These are phyloP conservation scores for Protula sp. DNA, from an alignment of 2,888 invertebrate genomes.

Conservation along the genomic window DNA sequence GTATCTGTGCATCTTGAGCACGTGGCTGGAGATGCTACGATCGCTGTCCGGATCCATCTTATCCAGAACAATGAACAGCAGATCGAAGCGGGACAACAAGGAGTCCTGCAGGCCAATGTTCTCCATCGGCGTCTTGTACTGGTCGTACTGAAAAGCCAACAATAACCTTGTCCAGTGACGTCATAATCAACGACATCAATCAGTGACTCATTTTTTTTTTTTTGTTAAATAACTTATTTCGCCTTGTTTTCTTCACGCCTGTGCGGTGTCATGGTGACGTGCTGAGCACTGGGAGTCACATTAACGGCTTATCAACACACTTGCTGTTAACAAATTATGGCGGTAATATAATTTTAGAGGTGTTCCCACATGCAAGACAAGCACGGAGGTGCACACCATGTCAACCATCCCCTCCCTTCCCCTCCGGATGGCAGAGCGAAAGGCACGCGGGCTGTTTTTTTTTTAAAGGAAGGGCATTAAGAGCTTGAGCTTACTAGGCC, in stretches of 20 bases:
- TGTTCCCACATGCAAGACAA: too few relatives aligned
- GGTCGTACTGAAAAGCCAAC: slow-evolving; percentile 82
- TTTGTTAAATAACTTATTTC: too few relatives aligned
- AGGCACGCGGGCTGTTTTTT: slow-evolving; percentile 72
- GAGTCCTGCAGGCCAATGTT: slow-evolving; percentile 88
- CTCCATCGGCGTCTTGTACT: slow-evolving; percentile 99
- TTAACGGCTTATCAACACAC: too few relatives aligned
- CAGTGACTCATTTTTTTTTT: not conserved
- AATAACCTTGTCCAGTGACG: not conserved
- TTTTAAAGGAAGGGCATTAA: slow-evolving; percentile 99
- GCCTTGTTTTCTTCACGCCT: not conserved
- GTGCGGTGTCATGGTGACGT: too few relatives aligned
- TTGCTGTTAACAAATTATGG: too few relatives aligned
- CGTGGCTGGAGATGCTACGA: slow-evolving; percentile 89
- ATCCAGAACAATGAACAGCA: slow-evolving; percentile 95
- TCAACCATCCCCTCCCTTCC: too few relatives aligned
- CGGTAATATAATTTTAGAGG: too few relatives aligned
- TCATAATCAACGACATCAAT: not conserved
- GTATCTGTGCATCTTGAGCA: slow-evolving; percentile 94
- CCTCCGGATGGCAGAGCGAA: too few relatives aligned
- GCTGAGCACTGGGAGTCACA: too few relatives aligned
- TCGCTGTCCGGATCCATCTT: slow-evolving; percentile 78
- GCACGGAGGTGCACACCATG: too few relatives aligned
- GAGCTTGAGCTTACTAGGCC: too few relatives aligned
- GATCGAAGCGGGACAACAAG: slow-evolving; percentile 92